Evolutionary conservation across 1,140 invertebrate genomes (phyloP).

Genomic region (Ruditapes philippinarum): DNA sequence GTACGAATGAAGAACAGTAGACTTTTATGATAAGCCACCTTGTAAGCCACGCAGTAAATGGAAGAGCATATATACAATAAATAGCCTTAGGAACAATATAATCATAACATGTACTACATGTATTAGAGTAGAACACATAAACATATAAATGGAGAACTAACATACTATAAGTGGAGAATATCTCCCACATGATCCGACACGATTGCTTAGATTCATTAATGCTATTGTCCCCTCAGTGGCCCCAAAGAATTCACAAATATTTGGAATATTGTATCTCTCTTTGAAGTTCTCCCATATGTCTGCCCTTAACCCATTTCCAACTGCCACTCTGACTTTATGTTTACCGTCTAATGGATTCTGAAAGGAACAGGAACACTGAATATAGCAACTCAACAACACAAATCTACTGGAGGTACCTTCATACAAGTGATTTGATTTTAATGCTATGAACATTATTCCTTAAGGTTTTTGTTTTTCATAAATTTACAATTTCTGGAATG

Average conservation of each 20-base stretch:
- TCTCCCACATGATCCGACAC: constrained; percentile 72
- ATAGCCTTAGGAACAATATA: too few species aligned
- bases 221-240: constrained; percentile 98
- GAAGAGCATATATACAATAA: too few species aligned
- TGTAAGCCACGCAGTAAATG: too few species aligned
- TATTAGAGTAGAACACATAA: too few species aligned
- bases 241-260: constrained; percentile 97
- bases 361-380: constrained; percentile 45
- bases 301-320: constrained; percentile 92
- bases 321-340: constrained; percentile 67
- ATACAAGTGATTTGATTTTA: not conserved
- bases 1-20: too few species aligned
- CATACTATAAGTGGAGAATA: constrained; percentile 76
- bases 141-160: not conserved
- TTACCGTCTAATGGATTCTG: constrained; percentile 71
- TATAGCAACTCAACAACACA: not conserved
- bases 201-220: constrained; percentile 85
- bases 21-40: too few species aligned
- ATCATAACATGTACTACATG: too few species aligned
- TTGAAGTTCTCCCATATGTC: constrained; percentile 98
- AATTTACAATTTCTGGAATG: too few species aligned
- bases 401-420: not conserved
- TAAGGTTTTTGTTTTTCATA: too few species aligned
- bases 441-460: not conserved
- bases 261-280: constrained; percentile 92